These are phyloP conservation scores for Taeniopygia guttata DNA, from an alignment of 2,797 vertebrate genomes.

Conservation along the genomic window DNA sequence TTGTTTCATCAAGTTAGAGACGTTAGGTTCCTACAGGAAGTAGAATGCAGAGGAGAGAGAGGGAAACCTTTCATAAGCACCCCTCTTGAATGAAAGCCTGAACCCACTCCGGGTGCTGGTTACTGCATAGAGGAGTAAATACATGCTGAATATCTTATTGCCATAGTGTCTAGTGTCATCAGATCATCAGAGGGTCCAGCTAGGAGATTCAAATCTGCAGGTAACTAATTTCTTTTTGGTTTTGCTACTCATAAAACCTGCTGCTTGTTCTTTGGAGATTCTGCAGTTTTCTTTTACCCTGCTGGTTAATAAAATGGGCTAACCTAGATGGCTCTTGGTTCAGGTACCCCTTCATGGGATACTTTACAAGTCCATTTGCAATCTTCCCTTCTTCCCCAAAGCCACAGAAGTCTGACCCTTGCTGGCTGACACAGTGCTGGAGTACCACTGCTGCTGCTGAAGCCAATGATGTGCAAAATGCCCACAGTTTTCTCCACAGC, in stretches of 20 bases:
- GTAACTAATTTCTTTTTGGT: neutral
- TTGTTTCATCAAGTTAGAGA: neutral
- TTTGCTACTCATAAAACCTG: neutral
- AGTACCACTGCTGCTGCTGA: neutral
- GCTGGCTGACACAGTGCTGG: neutral
- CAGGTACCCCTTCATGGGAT: neutral
- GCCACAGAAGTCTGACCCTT: neutral
- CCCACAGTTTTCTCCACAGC: neutral
- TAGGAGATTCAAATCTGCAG: neutral
- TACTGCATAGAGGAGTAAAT: neutral
- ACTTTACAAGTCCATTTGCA: neutral
- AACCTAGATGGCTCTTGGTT: neutral
- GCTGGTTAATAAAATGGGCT: neutral
- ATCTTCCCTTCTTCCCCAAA: neutral
- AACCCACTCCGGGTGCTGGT: neutral
- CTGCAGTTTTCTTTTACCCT: neutral
- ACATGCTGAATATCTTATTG: neutral
- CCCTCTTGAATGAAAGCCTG: neutral
- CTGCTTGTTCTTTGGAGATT: neutral
- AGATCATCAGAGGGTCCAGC: neutral
- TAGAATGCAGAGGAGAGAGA: neutral
- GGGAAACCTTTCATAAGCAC: accelerated
- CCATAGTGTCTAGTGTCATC: neutral
- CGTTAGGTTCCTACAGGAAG: neutral
- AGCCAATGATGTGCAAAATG: neutral